Evolutionary conservation across 37 sponge, comb jelly and placozoan genomes (phyloP).

Genomic region (Dysidea cf. avara): DNA sequence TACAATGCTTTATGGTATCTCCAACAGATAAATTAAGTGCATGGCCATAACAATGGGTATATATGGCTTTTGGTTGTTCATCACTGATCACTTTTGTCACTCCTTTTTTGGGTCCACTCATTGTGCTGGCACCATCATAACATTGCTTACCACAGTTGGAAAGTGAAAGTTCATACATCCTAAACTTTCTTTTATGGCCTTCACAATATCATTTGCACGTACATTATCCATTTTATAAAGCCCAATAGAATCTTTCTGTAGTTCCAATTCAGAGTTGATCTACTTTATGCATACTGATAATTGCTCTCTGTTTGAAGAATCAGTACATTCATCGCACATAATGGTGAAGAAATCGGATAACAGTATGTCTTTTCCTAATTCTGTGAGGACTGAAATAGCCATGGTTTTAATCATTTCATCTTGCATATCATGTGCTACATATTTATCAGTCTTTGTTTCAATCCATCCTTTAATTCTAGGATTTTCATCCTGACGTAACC

Average conservation of each 20-base stretch:
- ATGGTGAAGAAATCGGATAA: constrained; percentile 51
- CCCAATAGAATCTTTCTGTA: constrained; percentile 47
- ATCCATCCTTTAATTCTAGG: constrained; percentile 53
- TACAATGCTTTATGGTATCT: constrained; percentile 59
- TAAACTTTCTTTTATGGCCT: constrained; percentile 51
- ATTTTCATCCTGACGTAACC: constrained; percentile 5
- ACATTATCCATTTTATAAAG: constrained; percentile 36
- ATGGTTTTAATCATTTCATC: constrained; percentile 60
- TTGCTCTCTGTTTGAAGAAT: constrained; percentile 45
- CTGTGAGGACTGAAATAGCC: constrained; percentile 56
- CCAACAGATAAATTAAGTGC: constrained; percentile 67
- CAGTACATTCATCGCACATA: constrained; percentile 70
- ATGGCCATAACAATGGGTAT: constrained; percentile 81
- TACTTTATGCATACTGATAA: constrained; percentile 45
- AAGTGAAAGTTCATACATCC: constrained; percentile 49
- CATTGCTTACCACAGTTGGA: constrained; percentile 61
- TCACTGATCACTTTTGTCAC: constrained; percentile 51
- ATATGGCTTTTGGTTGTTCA: constrained; percentile 67
- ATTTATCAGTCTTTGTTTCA: constrained; percentile 36
- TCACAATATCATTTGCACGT: constrained; percentile 63
- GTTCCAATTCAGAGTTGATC: constrained; percentile 35
- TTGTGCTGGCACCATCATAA: constrained; percentile 75
- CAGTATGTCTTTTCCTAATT: constrained; percentile 34
- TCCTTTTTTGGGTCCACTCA: constrained; percentile 61
- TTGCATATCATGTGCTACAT: constrained; percentile 26